A percentile compares a stretch with the other conserved stretches of the same genome.
Conservation (phyloP, 2,797 vertebrate genomes). For the Morus bassanus region DNA sequence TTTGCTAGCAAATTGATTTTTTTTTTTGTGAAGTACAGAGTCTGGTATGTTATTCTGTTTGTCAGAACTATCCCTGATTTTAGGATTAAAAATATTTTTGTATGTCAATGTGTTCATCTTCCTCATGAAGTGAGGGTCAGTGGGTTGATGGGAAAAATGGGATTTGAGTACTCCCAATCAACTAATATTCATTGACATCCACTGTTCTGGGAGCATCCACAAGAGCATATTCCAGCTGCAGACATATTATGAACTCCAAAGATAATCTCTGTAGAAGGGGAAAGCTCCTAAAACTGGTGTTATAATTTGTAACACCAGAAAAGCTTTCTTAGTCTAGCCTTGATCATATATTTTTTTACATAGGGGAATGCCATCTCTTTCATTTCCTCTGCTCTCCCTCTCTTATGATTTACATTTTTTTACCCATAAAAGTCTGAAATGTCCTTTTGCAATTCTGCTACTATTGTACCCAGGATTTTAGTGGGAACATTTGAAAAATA, state of each 20-base stretch:
- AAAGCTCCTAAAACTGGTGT: background rate
- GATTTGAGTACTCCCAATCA: background rate
- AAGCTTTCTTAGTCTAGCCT: background rate
- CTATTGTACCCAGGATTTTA: slow-evolving; percentile 39
- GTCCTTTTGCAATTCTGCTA: slow-evolving; percentile 21
- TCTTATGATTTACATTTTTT: background rate
- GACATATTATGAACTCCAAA: background rate
- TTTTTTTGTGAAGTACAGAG: background rate
- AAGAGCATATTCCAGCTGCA: background rate
- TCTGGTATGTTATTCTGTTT: background rate
- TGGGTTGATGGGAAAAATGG: background rate
- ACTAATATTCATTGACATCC: background rate
- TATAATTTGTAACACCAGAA: background rate
- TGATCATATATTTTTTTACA: background rate
- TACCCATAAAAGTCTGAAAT: background rate
- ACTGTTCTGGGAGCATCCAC: background rate
- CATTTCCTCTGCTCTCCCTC: background rate
- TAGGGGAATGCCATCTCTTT: background rate
- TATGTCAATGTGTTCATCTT: background rate
- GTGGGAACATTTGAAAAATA: slow-evolving; percentile 55
- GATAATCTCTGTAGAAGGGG: background rate
- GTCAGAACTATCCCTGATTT: background rate
- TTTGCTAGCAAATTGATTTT: background rate
- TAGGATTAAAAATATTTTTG: background rate
- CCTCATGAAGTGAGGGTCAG: background rate